These are phyloP conservation scores for Corynorhinus townsendii DNA, from an alignment of 2,113 vertebrate species.

Conservation along the genomic window DNA sequence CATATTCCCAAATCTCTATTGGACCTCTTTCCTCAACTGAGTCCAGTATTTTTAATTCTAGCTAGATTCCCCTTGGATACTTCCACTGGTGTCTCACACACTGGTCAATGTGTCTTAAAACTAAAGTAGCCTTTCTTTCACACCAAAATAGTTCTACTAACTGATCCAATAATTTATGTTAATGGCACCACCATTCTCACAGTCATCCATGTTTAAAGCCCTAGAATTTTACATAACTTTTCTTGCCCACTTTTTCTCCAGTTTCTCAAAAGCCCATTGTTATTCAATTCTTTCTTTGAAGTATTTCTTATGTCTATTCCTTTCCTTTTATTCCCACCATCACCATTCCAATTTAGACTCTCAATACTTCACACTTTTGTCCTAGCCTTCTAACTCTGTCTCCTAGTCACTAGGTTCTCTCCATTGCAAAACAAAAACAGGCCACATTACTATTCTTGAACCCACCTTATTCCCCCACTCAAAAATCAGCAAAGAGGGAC, in stretches of 20 bases:
- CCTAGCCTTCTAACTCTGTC: not conserved
- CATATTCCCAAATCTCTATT: not conserved
- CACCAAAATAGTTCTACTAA: slow-evolving; percentile 14
- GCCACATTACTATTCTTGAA: not conserved
- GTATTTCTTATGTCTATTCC: not conserved
- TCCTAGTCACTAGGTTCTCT: not conserved
- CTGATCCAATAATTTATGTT: not conserved
- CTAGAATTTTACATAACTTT: not conserved
- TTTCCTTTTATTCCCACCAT: not conserved
- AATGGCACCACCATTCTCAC: not conserved
- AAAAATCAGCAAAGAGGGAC: not conserved
- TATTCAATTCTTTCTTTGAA: slow-evolving; percentile 9
- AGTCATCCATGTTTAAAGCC: not conserved
- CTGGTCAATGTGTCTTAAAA: not conserved
- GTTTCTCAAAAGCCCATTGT: not conserved
- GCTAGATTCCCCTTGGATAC: not conserved
- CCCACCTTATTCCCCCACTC: not conserved
- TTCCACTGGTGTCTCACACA: not conserved
- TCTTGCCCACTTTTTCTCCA: not conserved
- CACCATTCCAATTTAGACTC: not conserved
- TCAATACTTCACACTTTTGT: not conserved
- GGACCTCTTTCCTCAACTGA: slow-evolving; percentile 8
- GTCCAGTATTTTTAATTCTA: slow-evolving; percentile 38
- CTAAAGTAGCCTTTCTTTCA: not conserved
- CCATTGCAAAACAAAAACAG: not conserved